These are phyloP conservation scores for Drosophila pruinosa DNA, from an alignment of 1,140 invertebrate species.

Conservation along the genomic window DNA sequence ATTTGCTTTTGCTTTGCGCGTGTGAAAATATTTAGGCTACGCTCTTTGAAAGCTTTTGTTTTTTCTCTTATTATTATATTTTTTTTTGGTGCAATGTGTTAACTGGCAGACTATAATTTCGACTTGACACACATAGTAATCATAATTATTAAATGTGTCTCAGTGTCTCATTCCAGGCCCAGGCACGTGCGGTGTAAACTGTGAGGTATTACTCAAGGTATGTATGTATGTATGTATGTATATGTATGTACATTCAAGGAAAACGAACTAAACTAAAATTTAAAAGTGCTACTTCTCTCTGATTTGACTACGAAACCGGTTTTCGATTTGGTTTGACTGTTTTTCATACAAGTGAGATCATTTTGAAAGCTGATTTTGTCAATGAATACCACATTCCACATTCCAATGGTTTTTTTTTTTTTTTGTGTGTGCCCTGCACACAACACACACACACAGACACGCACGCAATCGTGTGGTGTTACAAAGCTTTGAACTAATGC, in stretches of 20 bases:
- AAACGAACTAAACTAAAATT: constrained; percentile 52
- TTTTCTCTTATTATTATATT: constrained; percentile 35
- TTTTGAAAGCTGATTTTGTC: constrained; percentile 84
- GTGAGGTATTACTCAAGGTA: constrained; percentile 26
- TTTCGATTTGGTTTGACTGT: constrained; percentile 83
- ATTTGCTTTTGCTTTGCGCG: constrained; percentile 50
- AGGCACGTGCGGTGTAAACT: constrained; percentile 60
- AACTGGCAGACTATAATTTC: constrained; percentile 62
- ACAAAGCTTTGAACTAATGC: constrained; percentile 79
- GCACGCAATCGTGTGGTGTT: constrained; percentile 52
- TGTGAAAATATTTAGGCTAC: constrained; percentile 75
- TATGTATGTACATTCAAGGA: constrained; percentile 33
- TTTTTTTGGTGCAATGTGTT: constrained; percentile 57
- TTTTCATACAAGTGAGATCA: constrained; percentile 83
- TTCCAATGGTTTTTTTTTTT: constrained; percentile 62
- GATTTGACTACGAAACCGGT: constrained; percentile 83
- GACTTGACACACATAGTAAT: constrained; percentile 69
- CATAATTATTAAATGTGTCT: constrained; percentile 69
- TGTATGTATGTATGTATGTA: background rate
- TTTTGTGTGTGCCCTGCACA: constrained; percentile 39
- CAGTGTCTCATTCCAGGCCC: constrained; percentile 7
- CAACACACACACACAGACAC: constrained; percentile 16
- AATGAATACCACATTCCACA: constrained; percentile 82
- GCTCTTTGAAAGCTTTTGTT: constrained; percentile 48
- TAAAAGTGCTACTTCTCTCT: constrained; percentile 43